These are phyloP conservation scores for Isoperla grammatica DNA, from an alignment of 2,888 invertebrate species.

Conservation along the genomic window DNA sequence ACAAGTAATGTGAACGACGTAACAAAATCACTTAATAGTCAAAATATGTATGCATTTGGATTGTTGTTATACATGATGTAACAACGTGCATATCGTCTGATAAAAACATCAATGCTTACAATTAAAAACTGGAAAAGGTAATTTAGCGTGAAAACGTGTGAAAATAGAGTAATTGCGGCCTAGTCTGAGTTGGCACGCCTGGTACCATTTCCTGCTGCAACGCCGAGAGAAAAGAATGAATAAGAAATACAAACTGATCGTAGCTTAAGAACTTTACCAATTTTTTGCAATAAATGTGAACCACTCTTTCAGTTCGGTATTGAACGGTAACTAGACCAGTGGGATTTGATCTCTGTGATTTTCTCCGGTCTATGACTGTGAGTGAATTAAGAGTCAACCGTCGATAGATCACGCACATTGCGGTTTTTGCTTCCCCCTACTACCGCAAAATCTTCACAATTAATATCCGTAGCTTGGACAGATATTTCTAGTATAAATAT, in stretches of 20 bases:
- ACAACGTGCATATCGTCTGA: too few species aligned
- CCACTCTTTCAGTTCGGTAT: not conserved
- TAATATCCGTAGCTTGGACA: not conserved
- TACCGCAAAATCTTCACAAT: not conserved
- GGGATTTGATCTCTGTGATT: slow-evolving; percentile 2
- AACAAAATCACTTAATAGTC: too few species aligned
- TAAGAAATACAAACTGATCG: not conserved
- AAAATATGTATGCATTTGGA: too few species aligned
- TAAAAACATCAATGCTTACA: too few species aligned
- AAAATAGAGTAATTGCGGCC: too few species aligned
- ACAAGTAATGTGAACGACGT: too few species aligned
- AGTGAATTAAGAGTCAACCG: not conserved
- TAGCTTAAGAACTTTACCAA: not conserved
- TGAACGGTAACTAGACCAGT: not conserved
- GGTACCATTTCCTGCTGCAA: slow-evolving; percentile 14
- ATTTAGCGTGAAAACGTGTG: too few species aligned
- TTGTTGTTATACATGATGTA: too few species aligned
- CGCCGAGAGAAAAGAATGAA: not conserved
- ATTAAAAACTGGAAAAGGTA: too few species aligned
- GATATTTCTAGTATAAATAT: slow-evolving; percentile 3
- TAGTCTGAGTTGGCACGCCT: not conserved
- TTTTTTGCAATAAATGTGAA: not conserved
- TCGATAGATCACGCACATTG: slow-evolving; percentile 5
- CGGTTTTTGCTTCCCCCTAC: slow-evolving; percentile 6
- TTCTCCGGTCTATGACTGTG: not conserved